Base-by-base conservation (phyloP, 2,888 invertebrate genomes). In the Agrotis segetum region DNA sequence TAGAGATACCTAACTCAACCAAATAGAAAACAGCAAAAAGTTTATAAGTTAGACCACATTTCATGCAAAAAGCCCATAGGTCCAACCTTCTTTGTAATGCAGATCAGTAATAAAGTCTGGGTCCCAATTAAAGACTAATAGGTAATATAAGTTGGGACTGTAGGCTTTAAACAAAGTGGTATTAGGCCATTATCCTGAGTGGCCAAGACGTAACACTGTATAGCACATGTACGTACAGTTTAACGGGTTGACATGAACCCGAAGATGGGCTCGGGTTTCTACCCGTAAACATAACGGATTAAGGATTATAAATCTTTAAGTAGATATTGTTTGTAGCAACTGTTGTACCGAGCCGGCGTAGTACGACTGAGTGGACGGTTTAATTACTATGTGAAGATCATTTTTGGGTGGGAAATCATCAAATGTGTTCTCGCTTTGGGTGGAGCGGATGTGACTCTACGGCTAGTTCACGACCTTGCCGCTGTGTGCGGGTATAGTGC, bases 231-330 rank as follows among this genome's bases (percentile, higher is more conserved):
- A 75, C 52, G 62, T 67, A 68, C 62, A 76, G 69, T 70, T 63
- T 74, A 78, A 83, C 49, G 79, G 81, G 72, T 77, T 71, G 74
- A 74, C 81, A 77, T 77, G 74, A 66, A 81, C 73, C 71, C 71
- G 62, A 66, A 77, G 72, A 84, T 73, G 79, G 84, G 79, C 75
- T 74, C 24, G 77, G 81, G 81, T 75, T 60, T 52, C 68, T 71
- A 58, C 67, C 58, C 68, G 68, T 78, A 81, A 67, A 73, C 74
- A 77, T 85, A 85, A 85, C 72, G 69, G 79, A 83, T 84, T 79
- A 83, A 66, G 79, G 81, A 81, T 79, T 81, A 77, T 84, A 84
- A 81, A 84, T 85, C 56, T 83, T 85, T 84, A 75, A 82, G 75
- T 69, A 74, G 77, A 64, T 72, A 77, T 79, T 79, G 77, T 83